Evolutionary conservation across 2,797 vertebrate species (phyloP), one percentile per base, ranked within the genome.

Genomic region (Sarcoramphus papa): DNA sequence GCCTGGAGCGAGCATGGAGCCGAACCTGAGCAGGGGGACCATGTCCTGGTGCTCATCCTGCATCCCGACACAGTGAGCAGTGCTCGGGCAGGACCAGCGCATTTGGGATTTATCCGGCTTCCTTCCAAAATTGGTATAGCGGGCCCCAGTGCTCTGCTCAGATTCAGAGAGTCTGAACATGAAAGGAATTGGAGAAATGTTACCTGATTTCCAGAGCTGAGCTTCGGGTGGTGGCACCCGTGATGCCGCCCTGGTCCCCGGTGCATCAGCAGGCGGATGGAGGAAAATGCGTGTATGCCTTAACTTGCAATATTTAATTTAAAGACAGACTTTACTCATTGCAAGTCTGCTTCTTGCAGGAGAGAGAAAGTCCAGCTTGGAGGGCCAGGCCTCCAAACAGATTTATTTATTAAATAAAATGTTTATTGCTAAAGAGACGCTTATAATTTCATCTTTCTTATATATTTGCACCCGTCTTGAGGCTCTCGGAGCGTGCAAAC

Each of bases 401-500:
- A 16, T 47, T 14, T 7, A 23, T 64, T 86, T 24, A 27, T 43
- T 63, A 35, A 75, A 72, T 56, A 45, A 70, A 57, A 45, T 43
- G 14, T 2, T 33, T 16, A 2, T 60, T 1, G 1, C 69, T 81
- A 12, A 11, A 64, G 74, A 70, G n/a, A 14, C 4, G 10, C 23
- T 60, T 30, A 4, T 20, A 62, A 22, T 41, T 67, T 25, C 21
- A 2, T 56, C 16, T 70, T 70, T 14, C 10, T 72, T n/a, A 3
- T 1, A 3, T 21, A 35, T 41, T 31, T 30, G 9, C 0, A 0
- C 35, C n/a, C 1, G 0, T 43, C n/a, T 6, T 5, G 22, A 9
- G 37, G 57, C 37, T 68, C 45, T 60, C 1, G 2, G 67, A 24
- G 56, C 27, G 13, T 63, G 35, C 56, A 40, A 4, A 16, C 2